Conservation (phyloP, 2,797 vertebrate species). For the Sebastes iracundus region DNA sequence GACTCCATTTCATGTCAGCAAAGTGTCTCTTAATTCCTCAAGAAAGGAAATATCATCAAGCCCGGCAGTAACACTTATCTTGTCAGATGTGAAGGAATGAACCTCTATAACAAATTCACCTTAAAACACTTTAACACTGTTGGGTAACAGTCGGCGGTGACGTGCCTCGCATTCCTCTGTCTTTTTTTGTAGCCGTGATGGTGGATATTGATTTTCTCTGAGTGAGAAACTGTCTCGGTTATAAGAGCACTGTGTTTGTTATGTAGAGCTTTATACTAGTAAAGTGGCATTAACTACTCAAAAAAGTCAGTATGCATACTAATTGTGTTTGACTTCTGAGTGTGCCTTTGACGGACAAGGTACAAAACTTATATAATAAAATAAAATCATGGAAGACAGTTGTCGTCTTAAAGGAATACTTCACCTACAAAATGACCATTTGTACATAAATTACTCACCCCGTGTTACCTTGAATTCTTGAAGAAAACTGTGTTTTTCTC, state of each 20-base stretch:
- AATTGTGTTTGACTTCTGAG: background rate
- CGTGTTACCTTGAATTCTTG: no score
- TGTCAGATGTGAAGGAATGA: slow-evolving; percentile 16
- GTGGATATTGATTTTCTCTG: background rate
- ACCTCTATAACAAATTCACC: background rate
- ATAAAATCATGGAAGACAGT: background rate
- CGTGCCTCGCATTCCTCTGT: background rate
- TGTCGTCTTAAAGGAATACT: background rate
- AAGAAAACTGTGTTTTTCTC: no score
- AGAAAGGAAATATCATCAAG: slow-evolving; percentile 34
- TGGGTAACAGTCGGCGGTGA: background rate
- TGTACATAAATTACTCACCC: no score
- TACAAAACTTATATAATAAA: no score
- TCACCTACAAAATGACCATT: no score
- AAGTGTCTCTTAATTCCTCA: slow-evolving; percentile 43
- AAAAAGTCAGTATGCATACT: background rate
- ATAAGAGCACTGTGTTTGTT: background rate
- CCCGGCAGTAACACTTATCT: slow-evolving; percentile 4
- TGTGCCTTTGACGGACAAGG: no score
- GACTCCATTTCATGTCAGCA: slow-evolving; percentile 12
- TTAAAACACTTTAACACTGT: background rate
- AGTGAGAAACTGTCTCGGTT: background rate
- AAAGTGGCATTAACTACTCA: background rate
- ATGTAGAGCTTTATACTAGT: background rate
- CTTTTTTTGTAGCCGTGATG: background rate